Conservation (phyloP, 2,797 vertebrate genomes). For the Danio choprae region DNA sequence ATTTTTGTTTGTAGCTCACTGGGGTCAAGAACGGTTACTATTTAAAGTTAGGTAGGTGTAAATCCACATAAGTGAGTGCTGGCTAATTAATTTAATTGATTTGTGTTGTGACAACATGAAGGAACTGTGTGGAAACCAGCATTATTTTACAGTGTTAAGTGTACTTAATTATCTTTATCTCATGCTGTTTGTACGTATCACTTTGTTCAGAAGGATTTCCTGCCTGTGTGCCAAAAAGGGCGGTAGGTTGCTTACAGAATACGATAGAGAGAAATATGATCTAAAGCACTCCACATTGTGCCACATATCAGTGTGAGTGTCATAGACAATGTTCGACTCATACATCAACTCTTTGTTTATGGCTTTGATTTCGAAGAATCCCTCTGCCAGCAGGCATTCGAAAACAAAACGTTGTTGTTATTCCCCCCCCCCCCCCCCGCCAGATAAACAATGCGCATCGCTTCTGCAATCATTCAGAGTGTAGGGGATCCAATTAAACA, state of each 20-base stretch:
- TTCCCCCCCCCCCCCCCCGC: background rate
- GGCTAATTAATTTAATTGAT: no score
- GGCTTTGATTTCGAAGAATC: conserved; percentile 43
- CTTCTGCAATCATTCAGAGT: conserved; percentile 47
- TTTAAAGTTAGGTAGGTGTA: no score
- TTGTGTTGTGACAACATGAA: no score
- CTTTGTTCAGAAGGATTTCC: background rate
- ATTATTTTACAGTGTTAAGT: no score
- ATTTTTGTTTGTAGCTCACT: no score
- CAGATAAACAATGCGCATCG: conserved; percentile 40
- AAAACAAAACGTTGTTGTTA: conserved; percentile 14
- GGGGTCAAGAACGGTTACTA: no score
- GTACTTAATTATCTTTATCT: background rate
- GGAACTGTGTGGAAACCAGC: no score
- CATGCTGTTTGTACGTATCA: background rate
- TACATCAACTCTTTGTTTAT: conserved; percentile 58
- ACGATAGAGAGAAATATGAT: conserved; percentile 43
- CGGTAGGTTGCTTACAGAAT: conserved; percentile 25
- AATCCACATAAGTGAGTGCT: no score
- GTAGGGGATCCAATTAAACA: conserved; percentile 61
- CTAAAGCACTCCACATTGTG: conserved; percentile 41
- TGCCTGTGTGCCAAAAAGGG: background rate
- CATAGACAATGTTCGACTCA: conserved; percentile 53
- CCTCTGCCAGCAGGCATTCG: conserved; percentile 28
- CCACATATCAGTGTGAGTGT: conserved; percentile 48